phyloP scores from a whole-genome alignment of 2,888 invertebrate species.

The Cephus rjabovi region DNA sequence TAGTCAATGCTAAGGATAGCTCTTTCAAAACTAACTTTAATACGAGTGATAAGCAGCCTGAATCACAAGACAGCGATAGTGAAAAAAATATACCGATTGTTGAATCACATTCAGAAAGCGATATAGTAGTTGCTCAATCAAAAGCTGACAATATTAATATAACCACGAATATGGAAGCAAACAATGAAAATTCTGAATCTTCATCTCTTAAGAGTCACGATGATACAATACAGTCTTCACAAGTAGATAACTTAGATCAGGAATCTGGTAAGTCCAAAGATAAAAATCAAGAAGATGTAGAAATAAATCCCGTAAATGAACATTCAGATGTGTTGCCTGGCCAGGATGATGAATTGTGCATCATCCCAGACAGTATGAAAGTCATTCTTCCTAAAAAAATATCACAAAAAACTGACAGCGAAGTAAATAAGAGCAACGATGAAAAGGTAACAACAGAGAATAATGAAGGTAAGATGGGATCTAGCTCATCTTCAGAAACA shows the following conservation, averaged over 20 bases:
- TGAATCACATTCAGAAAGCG: neutral
- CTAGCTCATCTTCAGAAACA: neutral
- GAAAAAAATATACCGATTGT: neutral
- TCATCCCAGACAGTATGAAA: constrained; percentile 64
- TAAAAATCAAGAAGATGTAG: constrained; percentile 22
- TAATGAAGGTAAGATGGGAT: neutral
- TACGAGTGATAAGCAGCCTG: neutral
- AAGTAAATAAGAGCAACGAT: constrained; percentile 26
- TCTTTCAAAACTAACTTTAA: constrained; percentile 15
- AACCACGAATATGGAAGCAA: neutral
- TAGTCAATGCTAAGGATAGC: constrained; percentile 42
- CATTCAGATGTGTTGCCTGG: constrained; percentile 53
- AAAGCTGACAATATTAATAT: neutral
- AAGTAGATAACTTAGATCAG: constrained; percentile 9
- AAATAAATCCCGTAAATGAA: constrained; percentile 43
- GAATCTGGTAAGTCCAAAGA: constrained; percentile 12
- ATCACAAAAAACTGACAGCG: constrained; percentile 20
- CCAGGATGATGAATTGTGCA: constrained; percentile 63
- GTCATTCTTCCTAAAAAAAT: constrained; percentile 39
- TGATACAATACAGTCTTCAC: neutral
- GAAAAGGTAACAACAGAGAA: constrained; percentile 39
- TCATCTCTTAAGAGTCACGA: neutral
- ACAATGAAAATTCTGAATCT: constrained; percentile 1
- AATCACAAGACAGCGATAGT: neutral
- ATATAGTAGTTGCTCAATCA: neutral